phyloP scores from a whole-genome alignment of 2,888 invertebrate genomes.

The Stegophylla sp. region DNA sequence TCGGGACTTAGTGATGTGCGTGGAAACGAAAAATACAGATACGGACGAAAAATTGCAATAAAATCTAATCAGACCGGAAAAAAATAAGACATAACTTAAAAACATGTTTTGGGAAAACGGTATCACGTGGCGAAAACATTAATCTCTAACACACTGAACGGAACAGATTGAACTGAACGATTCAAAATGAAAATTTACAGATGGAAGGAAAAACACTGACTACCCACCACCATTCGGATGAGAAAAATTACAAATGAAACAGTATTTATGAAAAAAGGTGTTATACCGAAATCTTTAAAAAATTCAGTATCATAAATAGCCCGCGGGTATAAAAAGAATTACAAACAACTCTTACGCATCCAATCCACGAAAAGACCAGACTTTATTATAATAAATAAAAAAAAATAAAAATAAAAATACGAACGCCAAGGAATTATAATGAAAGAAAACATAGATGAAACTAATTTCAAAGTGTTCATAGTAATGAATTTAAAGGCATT shows the following conservation, averaged over 20 bases:
- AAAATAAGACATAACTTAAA: not conserved
- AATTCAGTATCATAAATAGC: no score
- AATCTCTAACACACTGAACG: not conserved
- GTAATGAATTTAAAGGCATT: no score
- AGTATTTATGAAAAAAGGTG: not conserved
- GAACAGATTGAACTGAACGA: not conserved
- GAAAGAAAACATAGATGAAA: no score
- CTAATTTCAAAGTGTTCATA: no score
- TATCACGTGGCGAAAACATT: not conserved
- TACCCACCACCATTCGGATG: not conserved
- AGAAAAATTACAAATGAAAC: not conserved
- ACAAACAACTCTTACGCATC: no score
- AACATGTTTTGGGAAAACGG: not conserved
- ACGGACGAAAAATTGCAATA: not conserved
- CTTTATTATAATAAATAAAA: no score
- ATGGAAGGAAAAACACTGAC: not conserved
- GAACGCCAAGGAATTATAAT: no score
- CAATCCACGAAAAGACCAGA: no score
- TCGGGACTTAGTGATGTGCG: not conserved
- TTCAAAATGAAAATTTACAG: slow-evolving; percentile 5
- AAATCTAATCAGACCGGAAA: slow-evolving; percentile 3
- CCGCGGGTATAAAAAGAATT: no score
- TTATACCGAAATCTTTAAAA: no score
- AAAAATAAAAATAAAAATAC: no score
- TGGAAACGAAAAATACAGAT: not conserved